Base-by-base conservation (phyloP, 2,888 invertebrate species). In the Drosophila peninsularis region DNA sequence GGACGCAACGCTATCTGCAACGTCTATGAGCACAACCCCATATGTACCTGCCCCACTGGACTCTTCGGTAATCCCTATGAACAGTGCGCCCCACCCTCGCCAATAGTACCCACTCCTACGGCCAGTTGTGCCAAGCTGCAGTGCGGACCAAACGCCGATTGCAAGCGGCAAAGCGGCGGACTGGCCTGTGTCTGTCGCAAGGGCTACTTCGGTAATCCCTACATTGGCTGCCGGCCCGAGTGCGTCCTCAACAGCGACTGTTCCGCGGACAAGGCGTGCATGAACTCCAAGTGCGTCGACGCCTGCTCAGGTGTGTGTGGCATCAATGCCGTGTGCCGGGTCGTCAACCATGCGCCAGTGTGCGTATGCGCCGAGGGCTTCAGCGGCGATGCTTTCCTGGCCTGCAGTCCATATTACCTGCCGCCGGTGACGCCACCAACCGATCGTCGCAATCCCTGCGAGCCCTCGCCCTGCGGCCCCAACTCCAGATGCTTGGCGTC, bases 221-320 rank as follows among this genome's bases (percentile, higher is more conserved):
- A 95, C 78, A 92, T 95, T 70, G 95, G 95, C 7, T 97, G 96
- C 84, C 94, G 95, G 55, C 96, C 96, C 1, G 95, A 97, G 92
- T 97, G 97, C 92, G 95, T 97, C 1, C 94, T 96, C 13, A 97
- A 97, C 90, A 94, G 95, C 19, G 97, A 97, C 90, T 97, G 97
- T 90, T 92, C 94, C 7, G 92, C 94, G 52, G 94, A 95, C 66
- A 94, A 94, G 82, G 95, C 96, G 17, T 97, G 97, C 88, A 94
- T 96, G 52, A 96, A 96, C 89, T 95, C 95, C 77, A 96, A 94
- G 92, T 97, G 97, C 89, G 94, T 94, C 72, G 95, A 96, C 91
- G 96, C 96, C 30, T 97, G 97, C 88, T 92, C 93, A 47, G 95
- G 95, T 62, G 95, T 95, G 10, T 97, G 97, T 90, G 97, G 96